These are phyloP conservation scores for Ptychochromis oligacanthus DNA, from an alignment of 2,113 vertebrate genomes.

Conservation along the genomic window DNA sequence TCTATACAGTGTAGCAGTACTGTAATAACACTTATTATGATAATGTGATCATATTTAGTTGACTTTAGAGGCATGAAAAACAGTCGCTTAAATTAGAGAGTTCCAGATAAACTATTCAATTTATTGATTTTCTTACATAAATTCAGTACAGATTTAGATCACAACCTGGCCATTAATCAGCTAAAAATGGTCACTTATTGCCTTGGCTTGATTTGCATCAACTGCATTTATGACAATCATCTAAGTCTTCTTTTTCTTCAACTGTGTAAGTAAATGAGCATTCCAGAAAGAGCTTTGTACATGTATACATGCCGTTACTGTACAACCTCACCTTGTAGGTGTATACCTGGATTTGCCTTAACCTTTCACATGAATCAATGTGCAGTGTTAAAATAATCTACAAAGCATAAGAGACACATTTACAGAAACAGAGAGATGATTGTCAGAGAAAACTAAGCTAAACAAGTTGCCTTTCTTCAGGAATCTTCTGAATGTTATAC, in stretches of 20 bases:
- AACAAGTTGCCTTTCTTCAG: slow-evolving; percentile 18
- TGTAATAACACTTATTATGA: neutral
- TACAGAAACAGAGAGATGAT: slow-evolving; percentile 53
- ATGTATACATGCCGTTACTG: slow-evolving; percentile 46
- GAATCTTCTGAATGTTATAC: slow-evolving; percentile 14
- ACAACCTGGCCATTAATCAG: slow-evolving; percentile 51
- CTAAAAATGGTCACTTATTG: slow-evolving; percentile 79
- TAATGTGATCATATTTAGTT: neutral
- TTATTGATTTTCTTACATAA: slow-evolving; percentile 77
- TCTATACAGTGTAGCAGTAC: neutral
- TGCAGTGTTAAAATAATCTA: slow-evolving; percentile 40
- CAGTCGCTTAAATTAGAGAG: neutral
- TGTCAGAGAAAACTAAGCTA: slow-evolving; percentile 36
- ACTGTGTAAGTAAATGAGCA: slow-evolving; percentile 24
- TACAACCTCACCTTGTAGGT: slow-evolving; percentile 28
- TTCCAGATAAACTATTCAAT: slow-evolving; percentile 54
- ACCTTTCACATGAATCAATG: slow-evolving; percentile 26
- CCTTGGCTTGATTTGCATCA: slow-evolving; percentile 59
- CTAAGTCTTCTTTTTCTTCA: neutral
- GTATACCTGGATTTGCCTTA: slow-evolving; percentile 43
- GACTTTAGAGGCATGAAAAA: neutral
- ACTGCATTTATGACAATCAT: slow-evolving; percentile 38
- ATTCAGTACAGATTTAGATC: slow-evolving; percentile 58
- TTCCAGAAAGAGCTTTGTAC: slow-evolving; percentile 52
- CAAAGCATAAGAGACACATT: slow-evolving; percentile 58